Evolutionary conservation across 2,888 invertebrate genomes (phyloP).

Genomic region (Agriopis aurantiaria): DNA sequence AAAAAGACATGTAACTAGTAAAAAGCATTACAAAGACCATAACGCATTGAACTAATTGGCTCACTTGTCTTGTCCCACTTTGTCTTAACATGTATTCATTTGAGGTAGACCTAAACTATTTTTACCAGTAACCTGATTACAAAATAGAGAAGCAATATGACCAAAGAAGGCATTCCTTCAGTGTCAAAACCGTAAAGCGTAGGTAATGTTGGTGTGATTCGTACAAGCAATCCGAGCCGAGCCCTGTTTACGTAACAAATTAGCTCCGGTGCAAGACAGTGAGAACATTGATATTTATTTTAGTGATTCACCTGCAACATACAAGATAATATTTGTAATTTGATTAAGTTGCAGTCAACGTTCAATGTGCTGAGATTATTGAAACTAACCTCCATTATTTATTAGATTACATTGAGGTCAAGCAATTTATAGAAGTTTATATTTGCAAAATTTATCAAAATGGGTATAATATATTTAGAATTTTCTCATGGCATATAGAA

Average conservation of each 20-base stretch:
- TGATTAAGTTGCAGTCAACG: constrained; percentile 40
- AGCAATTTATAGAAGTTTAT: constrained; percentile 28
- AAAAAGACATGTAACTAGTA: neutral
- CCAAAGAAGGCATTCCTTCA: constrained; percentile 57
- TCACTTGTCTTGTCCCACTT: neutral
- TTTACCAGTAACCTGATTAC: constrained; percentile 29
- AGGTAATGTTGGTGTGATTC: constrained; percentile 65
- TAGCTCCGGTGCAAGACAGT: constrained; percentile 56
- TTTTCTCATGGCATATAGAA: neutral
- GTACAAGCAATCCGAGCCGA: constrained; percentile 58
- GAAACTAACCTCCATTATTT: constrained; percentile 22
- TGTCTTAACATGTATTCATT: constrained; percentile 5
- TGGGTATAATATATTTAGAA: neutral
- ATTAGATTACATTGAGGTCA: constrained; percentile 35
- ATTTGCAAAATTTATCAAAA: constrained; percentile 1
- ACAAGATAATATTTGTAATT: constrained; percentile 46
- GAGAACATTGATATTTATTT: constrained; percentile 54
- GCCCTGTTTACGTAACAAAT: constrained; percentile 68
- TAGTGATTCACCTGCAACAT: constrained; percentile 56
- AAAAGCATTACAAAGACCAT: neutral
- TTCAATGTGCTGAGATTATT: constrained; percentile 36
- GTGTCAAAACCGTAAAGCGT: constrained; percentile 65
- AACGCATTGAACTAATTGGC: constrained; percentile 7
- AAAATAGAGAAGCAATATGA: constrained; percentile 47
- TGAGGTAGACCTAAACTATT: neutral